Percentiles rank a stretch among this genome's conserved stretches.
Evolutionary conservation across 2,113 vertebrate species (phyloP).

Genomic region (Hemibagrus wyckioides): DNA sequence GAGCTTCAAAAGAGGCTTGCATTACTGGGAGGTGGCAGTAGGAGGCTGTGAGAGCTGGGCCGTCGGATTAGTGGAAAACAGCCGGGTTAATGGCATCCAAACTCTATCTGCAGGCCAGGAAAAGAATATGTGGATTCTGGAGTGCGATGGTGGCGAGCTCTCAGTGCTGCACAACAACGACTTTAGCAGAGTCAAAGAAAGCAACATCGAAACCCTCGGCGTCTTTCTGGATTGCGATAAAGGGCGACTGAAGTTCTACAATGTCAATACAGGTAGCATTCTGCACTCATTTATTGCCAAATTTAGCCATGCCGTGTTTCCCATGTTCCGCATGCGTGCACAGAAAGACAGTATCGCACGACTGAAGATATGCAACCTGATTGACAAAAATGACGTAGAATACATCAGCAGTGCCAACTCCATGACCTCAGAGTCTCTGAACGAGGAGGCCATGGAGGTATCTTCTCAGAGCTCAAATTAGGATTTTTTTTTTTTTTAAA

Average conservation of each 20-base stretch:
- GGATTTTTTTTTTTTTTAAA: background rate
- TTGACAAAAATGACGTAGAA: background rate
- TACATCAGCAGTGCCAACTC: too few species aligned
- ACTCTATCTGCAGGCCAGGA: background rate
- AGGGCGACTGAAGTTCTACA: slow-evolving; percentile 39
- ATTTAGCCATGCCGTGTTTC: slow-evolving; percentile 16
- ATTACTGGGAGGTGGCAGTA: slow-evolving; percentile 56
- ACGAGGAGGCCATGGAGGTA: background rate
- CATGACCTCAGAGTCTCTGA: background rate
- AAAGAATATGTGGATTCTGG: slow-evolving; percentile 32
- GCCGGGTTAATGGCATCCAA: background rate
- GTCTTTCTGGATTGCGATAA: slow-evolving; percentile 48
- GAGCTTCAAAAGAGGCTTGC: slow-evolving; percentile 32
- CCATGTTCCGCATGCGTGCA: slow-evolving; percentile 31
- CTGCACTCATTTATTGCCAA: slow-evolving; percentile 18
- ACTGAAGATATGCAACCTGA: slow-evolving; percentile 32
- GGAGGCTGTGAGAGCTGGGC: slow-evolving; percentile 33
- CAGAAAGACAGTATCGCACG: background rate
- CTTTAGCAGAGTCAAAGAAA: background rate
- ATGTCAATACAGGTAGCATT: background rate
- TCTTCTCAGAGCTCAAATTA: background rate
- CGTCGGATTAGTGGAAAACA: slow-evolving; percentile 38
- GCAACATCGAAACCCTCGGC: slow-evolving; percentile 33
- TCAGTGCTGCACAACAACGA: slow-evolving; percentile 34
- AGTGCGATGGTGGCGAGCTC: slow-evolving; percentile 31